Evolutionary conservation across 2,888 invertebrate genomes (phyloP).

Genomic region (Buathra laborator): DNA sequence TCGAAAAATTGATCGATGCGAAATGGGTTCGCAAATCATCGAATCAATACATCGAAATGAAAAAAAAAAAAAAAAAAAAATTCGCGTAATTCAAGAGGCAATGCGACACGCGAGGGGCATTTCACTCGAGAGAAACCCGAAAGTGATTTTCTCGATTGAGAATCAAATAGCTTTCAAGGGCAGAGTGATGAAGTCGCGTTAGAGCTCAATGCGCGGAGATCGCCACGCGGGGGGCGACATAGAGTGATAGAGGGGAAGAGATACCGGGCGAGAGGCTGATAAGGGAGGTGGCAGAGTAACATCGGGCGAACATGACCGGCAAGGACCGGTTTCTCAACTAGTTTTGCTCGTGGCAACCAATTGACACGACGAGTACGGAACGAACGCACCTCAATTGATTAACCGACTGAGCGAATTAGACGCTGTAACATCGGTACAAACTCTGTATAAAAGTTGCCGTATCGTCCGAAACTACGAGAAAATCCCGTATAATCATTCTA

Average conservation of each 20-base stretch:
- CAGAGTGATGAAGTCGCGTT: slow-evolving; percentile 68
- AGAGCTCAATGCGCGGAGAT: slow-evolving; percentile 55
- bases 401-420: slow-evolving; percentile 13
- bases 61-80: no score
- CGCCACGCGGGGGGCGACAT: neutral
- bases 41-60: no score
- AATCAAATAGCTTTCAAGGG: slow-evolving; percentile 72
- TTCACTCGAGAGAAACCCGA: slow-evolving; percentile 62
- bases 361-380: slow-evolving; percentile 38
- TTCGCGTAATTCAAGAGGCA: neutral
- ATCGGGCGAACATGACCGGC: slow-evolving; percentile 43
- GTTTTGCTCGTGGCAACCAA: slow-evolving; percentile 55
- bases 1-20: no score
- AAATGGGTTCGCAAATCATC: no score
- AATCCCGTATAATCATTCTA: no score
- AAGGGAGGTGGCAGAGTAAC: slow-evolving; percentile 22
- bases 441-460: neutral
- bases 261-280: neutral
- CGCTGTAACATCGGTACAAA: neutral
- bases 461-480: no score
- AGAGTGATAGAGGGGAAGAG: slow-evolving; percentile 13
- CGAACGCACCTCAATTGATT: slow-evolving; percentile 53
- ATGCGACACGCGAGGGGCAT: slow-evolving; percentile 46
- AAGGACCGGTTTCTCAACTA: slow-evolving; percentile 60
- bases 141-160: slow-evolving; percentile 70